phyloP scores from a whole-genome alignment of 2,113 vertebrate species.

The Lepus timidus region DNA sequence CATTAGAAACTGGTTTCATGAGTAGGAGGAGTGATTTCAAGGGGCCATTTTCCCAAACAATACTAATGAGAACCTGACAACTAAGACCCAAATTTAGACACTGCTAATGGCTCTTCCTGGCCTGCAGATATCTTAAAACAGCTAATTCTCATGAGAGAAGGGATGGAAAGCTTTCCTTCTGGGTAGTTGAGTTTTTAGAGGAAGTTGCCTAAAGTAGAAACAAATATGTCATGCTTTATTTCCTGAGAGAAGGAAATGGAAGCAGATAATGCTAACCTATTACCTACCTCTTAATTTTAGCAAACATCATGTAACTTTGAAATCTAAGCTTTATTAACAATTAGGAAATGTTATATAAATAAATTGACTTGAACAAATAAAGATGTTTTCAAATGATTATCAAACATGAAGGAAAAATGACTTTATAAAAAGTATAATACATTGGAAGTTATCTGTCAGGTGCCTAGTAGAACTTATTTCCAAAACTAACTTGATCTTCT shows the following conservation, averaged over 20 bases:
- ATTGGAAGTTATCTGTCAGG: constrained; percentile 2
- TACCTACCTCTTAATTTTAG: background rate
- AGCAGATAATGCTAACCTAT: constrained; percentile 33
- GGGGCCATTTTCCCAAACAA: constrained; percentile 59
- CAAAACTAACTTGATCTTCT: background rate
- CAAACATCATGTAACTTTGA: no score
- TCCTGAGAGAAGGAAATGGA: constrained; percentile 48
- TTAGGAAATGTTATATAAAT: background rate
- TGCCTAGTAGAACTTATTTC: background rate
- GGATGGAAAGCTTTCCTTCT: constrained; percentile 61
- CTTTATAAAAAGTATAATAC: background rate
- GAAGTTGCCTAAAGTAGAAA: constrained; percentile 22
- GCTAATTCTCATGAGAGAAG: constrained; percentile 5
- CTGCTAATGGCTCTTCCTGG: constrained; percentile 62
- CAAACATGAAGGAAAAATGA: background rate
- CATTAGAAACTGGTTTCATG: constrained; percentile 50
- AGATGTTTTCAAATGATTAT: background rate
- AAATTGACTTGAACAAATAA: background rate
- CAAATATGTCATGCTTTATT: constrained; percentile 18
- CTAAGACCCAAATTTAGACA: constrained; percentile 70
- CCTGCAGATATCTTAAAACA: constrained; percentile 58
- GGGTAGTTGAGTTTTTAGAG: constrained; percentile 69
- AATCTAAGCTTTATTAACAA: constrained; percentile 8
- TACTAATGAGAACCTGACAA: constrained; percentile 66
- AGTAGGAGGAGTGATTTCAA: constrained; percentile 59